Conservation (phyloP, 2,113 vertebrate species). For the Pomatostomus ruficeps region DNA sequence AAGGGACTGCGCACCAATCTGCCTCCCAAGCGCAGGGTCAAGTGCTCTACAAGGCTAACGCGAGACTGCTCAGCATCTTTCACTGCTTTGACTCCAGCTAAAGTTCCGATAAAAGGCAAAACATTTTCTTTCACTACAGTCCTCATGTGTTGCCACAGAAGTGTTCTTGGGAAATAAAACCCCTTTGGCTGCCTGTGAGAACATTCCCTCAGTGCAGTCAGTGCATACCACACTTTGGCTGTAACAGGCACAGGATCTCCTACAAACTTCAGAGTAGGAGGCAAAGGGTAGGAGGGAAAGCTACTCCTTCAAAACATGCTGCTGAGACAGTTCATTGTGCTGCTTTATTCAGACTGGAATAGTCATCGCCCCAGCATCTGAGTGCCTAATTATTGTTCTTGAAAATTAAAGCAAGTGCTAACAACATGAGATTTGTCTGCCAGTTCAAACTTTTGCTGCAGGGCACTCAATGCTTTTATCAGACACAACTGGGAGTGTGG, state of each 20-base stretch:
- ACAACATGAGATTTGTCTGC: neutral
- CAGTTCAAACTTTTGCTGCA: constrained; percentile 17
- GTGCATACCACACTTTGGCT: neutral
- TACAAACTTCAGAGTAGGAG: neutral
- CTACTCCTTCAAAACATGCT: neutral
- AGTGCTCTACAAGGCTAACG: neutral
- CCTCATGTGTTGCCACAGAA: neutral
- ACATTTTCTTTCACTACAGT: neutral
- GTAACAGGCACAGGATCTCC: neutral
- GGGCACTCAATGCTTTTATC: neutral
- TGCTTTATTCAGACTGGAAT: neutral
- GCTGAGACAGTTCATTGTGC: constrained; percentile 3
- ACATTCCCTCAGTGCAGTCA: neutral
- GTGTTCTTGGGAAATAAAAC: neutral
- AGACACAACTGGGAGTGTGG: neutral
- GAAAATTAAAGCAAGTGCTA: constrained; percentile 14
- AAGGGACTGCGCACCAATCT: neutral
- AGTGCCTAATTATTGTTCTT: constrained; percentile 33
- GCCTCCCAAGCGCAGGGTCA: neutral
- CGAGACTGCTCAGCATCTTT: neutral
- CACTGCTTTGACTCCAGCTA: neutral
- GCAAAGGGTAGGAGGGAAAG: neutral
- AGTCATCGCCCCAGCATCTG: neutral
- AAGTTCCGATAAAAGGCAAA: neutral
- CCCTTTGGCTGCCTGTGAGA: neutral